These are phyloP conservation scores for Muraenolepis orangiensis DNA, from an alignment of 2,797 vertebrate species.

Conservation along the genomic window DNA sequence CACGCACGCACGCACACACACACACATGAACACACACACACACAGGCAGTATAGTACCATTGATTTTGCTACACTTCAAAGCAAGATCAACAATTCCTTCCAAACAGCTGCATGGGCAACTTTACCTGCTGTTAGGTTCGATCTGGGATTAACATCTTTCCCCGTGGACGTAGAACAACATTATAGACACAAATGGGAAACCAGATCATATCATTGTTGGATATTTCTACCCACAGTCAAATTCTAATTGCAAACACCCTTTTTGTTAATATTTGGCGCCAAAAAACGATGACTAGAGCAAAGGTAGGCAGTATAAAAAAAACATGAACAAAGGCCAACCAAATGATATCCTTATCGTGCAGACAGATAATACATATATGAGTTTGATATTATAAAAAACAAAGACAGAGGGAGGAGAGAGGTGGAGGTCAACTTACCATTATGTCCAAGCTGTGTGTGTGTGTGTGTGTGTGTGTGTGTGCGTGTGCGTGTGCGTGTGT, in stretches of 20 bases:
- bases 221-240: not conserved
- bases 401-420: no score
- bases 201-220: not conserved
- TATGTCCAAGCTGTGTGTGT: not conserved
- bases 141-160: not conserved
- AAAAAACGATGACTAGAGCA: not conserved
- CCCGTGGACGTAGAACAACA: not conserved
- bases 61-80: slow-evolving; percentile 9
- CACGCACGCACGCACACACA: not conserved
- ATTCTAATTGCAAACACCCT: not conserved
- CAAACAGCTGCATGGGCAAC: not conserved
- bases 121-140: not conserved
- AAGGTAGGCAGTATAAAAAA: not conserved
- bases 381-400: no score
- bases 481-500: not conserved
- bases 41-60: not conserved
- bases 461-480: not conserved
- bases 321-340: not conserved
- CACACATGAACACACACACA: not conserved
- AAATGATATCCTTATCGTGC: not conserved
- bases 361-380: not conserved
- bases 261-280: not conserved
- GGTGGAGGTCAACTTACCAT: no score
- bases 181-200: not conserved
- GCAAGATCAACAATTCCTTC: not conserved